Evolutionary conservation across 1,140 invertebrate species (phyloP), one percentile per base, ranked within the genome.

Genomic region (Mylabris phalerata): DNA sequence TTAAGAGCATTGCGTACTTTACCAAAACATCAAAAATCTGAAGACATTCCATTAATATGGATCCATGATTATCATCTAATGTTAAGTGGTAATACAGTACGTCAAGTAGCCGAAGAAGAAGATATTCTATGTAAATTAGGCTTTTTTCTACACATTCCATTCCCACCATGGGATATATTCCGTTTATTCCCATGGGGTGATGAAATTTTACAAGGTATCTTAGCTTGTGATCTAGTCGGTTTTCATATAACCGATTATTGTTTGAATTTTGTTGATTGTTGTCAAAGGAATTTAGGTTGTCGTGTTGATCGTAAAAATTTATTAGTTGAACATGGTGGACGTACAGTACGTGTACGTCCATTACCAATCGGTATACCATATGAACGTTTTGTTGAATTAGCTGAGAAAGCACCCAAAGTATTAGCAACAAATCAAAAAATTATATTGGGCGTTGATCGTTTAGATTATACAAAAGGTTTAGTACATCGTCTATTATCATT

Each of bases 201-300:
- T 75, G 90, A 93, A 77, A 84, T 95, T 45, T 80, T 94, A n/a
- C 90, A 93, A 74, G 92, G 92, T 57, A 89, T 93, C 80, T 76
- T 93, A 38, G 87, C 89, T 59, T 93, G 89, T 73, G 92, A 94
- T 73, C 87, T 94, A 84, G 88, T 94, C 40, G 92, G 90, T 39
- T 95, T 95, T 67, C 92, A 95, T 67, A 93, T 93, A 61, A 87
- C 89, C 50, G 91, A 93, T 67, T 94, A 95, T 70, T 93, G 91
- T 66, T 75, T 93, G 32, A 94, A 94, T 72, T 95, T 94, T 65
- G 89, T 95, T 4, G 92, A 95, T 68, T 94, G 91, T 69, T 93
- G 91, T 72, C 89, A 92, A 73, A 81, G 92, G 56, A 83, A 89
- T 63, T 79, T 94, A 10, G 91, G 92, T 45, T 92, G 90, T 66